A percentile compares a stretch with the other conserved stretches of the same genome.
phyloP scores from a whole-genome alignment of 2,797 vertebrate species.

The Pipistrellus kuhlii region DNA sequence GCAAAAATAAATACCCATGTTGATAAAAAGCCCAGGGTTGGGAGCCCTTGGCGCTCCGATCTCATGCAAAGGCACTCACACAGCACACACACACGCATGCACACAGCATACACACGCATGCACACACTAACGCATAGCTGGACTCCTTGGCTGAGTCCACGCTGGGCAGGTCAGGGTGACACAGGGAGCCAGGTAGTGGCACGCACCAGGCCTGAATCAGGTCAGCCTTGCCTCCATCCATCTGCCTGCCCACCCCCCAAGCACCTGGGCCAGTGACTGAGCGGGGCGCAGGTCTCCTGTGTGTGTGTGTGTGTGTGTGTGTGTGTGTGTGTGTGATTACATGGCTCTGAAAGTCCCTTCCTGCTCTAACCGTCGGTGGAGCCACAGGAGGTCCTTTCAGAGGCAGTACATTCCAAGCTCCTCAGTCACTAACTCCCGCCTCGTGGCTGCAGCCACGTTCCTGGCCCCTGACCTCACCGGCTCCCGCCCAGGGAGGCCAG shows the following conservation, averaged over 20 bases:
- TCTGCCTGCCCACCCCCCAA: background rate
- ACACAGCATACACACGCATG: accelerated
- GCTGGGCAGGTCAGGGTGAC: background rate
- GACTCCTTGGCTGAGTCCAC: background rate
- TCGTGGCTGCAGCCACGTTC: slow-evolving; percentile 73
- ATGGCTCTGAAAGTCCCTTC: slow-evolving; percentile 75
- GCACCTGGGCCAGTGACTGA: background rate
- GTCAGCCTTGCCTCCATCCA: background rate
- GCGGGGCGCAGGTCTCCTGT: background rate
- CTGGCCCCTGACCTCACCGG: slow-evolving; percentile 74
- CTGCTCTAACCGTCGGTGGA: slow-evolving; percentile 73
- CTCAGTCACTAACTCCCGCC: slow-evolving; percentile 77
- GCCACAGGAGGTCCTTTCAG: slow-evolving; percentile 75
- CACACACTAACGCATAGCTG: background rate
- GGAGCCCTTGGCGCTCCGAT: background rate
- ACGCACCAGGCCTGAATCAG: background rate
- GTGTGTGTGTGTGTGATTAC: slow-evolving; percentile 43
- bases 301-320: background rate
- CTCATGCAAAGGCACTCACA: background rate
- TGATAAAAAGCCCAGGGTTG: background rate
- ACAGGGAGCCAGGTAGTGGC: background rate
- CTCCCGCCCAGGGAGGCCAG: slow-evolving; percentile 52
- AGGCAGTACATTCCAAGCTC: slow-evolving; percentile 78
- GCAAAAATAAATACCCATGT: background rate
- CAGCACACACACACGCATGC: accelerated